Conservation (phyloP, 2,888 invertebrate species). For the Ormyrus pomaceus region DNA sequence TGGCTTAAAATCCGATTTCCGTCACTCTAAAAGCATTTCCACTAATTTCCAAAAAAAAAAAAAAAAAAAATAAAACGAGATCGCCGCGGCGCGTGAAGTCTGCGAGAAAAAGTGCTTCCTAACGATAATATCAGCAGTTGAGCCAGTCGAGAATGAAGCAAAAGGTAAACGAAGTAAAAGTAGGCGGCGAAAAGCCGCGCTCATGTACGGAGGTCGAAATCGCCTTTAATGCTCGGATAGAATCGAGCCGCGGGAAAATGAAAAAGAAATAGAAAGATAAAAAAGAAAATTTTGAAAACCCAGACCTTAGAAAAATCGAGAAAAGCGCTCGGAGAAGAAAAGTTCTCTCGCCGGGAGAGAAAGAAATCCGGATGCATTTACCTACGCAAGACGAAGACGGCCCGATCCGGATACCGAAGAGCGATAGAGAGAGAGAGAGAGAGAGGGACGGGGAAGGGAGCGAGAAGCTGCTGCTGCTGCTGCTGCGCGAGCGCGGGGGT, state of each 20-base stretch:
- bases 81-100: no score
- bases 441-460: not conserved
- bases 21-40: no score
- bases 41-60: no score
- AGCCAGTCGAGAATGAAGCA: not conserved
- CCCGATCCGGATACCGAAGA: no score
- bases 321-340: not conserved
- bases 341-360: not conserved
- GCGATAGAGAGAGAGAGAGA: conserved; percentile 6
- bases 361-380: no score
- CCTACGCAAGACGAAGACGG: no score
- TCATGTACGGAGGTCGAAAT: not conserved
- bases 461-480: not conserved
- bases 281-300: not conserved
- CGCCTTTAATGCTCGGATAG: not conserved
- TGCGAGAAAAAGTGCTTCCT: no score
- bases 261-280: conserved; percentile 38
- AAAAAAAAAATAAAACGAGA: no score
- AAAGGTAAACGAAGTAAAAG: not conserved
- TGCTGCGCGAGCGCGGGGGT: not conserved
- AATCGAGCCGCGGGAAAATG: not conserved
- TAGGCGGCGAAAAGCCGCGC: not conserved
- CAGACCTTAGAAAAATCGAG: not conserved
- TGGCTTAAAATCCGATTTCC: no score
- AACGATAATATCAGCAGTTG: no score